Percentiles rank a stretch among this genome's conserved stretches.
Evolutionary conservation across 2,113 vertebrate species (phyloP).

Genomic region (Synchiropus splendidus): DNA sequence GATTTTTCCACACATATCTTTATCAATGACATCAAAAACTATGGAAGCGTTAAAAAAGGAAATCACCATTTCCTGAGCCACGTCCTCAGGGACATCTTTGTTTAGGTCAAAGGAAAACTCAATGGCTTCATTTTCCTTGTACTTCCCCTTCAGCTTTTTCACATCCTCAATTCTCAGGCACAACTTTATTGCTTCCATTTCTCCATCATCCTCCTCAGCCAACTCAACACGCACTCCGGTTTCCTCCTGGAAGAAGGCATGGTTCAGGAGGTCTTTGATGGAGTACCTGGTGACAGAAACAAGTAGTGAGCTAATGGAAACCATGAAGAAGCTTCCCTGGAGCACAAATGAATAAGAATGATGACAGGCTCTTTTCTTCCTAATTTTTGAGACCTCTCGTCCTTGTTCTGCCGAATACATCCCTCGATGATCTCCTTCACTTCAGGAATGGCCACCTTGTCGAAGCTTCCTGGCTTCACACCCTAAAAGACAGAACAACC

Average conservation of each 20-base stretch:
- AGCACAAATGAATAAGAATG: not conserved
- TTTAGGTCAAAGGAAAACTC: constrained; percentile 96
- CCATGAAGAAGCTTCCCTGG: not conserved
- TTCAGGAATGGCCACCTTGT: constrained; percentile 98
- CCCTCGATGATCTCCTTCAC: constrained; percentile 99
- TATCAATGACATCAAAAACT: too few relatives aligned
- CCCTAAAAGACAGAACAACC: constrained; percentile 71
- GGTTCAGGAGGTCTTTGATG: constrained; percentile 97
- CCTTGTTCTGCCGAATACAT: constrained; percentile 96
- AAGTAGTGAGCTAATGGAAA: constrained; percentile 1
- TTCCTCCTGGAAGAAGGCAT: constrained; percentile 98
- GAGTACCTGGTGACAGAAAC: constrained; percentile 71
- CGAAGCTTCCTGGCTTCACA: constrained; percentile 95
- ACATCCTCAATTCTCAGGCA: constrained; percentile 96
- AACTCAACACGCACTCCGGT: constrained; percentile 94
- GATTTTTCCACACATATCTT: too few relatives aligned
- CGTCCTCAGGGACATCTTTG: constrained; percentile 92
- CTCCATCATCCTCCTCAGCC: constrained; percentile 95
- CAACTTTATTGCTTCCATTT: constrained; percentile 92
- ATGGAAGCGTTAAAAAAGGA: not conserved
- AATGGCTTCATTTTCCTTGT: constrained; percentile 97
- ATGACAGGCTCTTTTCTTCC: not conserved
- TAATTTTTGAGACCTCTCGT: constrained; percentile 75
- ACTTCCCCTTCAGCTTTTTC: constrained; percentile 97
- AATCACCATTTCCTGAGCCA: constrained; percentile 95